Base-by-base conservation (phyloP, 2,113 vertebrate genomes). In the Thinocorus orbignyianus region DNA sequence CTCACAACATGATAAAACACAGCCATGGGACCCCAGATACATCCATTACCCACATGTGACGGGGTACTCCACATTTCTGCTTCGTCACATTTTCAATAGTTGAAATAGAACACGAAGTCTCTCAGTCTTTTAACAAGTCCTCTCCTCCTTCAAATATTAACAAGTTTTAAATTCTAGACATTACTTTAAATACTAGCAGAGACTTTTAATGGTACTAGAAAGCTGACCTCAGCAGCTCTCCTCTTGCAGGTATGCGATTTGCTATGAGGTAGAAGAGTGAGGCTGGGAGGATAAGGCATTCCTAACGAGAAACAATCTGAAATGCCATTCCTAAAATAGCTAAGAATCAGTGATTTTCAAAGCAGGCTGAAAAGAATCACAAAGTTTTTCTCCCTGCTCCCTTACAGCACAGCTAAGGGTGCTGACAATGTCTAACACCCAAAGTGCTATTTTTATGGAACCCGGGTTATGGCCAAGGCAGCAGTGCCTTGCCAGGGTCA, bases 301-400 rank as follows among this genome's bases (percentile, higher is more conserved):
- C 85, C 64, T 80, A 70, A 83, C 66, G 57, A 77, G 68, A 25
- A 73, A 65, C 52, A 69, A 85, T 70, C 48, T 1, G 0, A 95
- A 81, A 80, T 89, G 39, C 72, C 86, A 64, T 94, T 94, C 88
- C 86, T 94, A 72, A 92, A 89, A 95, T 65, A 94, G 55, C 66
- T 81, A 74, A 52, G 80, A 83, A 73, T 44, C 91, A 79, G 83
- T 8, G 1, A 55, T 49, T 90, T 94, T 88, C 9, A 1, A 49
- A 84, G 61, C 2, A 65, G 23, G 11, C 54, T 81, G 62, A 87
- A 30, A 10, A 57, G 44, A 88, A 81, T 30, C 58, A 62, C n/a
- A 0, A 71, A 83, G 48, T 77, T 96, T 80, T 91, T 8, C 48
- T 52, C 46, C 51, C 44, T 6, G 13, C n/a, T 94, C 31, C 46